Evolutionary conservation across 2,113 vertebrate species (phyloP).

Genomic region (Salvelinus fontinalis): DNA sequence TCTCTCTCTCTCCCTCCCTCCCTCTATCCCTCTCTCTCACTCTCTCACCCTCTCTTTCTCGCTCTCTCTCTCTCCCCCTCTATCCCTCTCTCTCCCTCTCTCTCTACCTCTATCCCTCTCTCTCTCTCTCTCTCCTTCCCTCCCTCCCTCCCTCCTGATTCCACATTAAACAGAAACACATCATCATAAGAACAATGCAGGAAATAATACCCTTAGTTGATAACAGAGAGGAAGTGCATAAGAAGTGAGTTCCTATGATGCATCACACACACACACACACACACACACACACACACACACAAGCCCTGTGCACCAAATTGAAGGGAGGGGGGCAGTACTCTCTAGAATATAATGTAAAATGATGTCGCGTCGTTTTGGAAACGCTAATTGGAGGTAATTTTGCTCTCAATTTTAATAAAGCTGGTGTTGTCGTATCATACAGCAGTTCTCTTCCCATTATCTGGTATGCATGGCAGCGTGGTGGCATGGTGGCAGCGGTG

Average conservation of each 20-base stretch:
- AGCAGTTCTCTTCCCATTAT: conserved; percentile 40
- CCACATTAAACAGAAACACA: conserved; percentile 34
- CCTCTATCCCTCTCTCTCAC: conserved; percentile 9
- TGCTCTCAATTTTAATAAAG: conserved; percentile 60
- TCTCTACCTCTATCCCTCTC: neutral
- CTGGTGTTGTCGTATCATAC: conserved; percentile 42
- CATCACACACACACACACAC: conserved; percentile 25
- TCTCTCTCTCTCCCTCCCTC: neutral
- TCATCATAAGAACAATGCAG: conserved; percentile 10
- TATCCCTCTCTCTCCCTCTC: neutral
- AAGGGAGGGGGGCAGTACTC: conserved; percentile 27
- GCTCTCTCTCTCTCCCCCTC: neutral
- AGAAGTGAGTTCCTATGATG: conserved; percentile 8
- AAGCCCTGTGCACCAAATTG: conserved; percentile 39
- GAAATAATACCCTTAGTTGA: conserved; percentile 19
- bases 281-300: conserved; percentile 1
- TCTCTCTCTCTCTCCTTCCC: neutral
- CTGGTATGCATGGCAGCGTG: conserved; percentile 32
- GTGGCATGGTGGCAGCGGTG: neutral
- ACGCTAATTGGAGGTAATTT: conserved; percentile 70
- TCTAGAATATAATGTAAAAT: conserved; percentile 47
- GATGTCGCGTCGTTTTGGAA: conserved; percentile 57
- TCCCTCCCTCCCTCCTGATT: conserved; percentile 14
- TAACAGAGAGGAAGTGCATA: conserved; percentile 21
- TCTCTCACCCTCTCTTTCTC: conserved; percentile 5